A percentile compares a stretch with the other conserved stretches of the same genome.
phyloP scores from a whole-genome alignment of 2,888 invertebrate genomes.

The Rambutsinella grinnellia region DNA sequence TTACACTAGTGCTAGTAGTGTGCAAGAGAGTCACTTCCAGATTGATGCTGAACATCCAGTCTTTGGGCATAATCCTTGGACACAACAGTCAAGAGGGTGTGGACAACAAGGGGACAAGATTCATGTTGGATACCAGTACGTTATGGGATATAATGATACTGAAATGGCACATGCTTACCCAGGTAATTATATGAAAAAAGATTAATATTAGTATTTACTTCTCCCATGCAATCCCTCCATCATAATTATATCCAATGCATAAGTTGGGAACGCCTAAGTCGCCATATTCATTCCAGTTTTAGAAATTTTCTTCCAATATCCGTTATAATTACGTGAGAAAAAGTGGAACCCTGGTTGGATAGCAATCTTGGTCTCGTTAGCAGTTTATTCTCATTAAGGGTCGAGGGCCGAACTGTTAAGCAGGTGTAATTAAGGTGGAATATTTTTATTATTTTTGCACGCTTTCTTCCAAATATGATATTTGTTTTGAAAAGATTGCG shows the following conservation, averaged over 20 bases:
- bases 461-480: no score
- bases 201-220: no score
- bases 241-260: no score
- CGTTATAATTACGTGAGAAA: no score
- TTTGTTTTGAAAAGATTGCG: no score
- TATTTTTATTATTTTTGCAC: no score
- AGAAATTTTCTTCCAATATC: no score
- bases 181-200: conserved; percentile 45
- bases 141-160: conserved; percentile 63
- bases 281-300: no score
- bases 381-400: conserved; percentile 34
- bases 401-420: no score
- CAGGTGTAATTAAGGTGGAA: no score
- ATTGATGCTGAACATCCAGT: conserved; percentile 72
- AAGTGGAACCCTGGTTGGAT: no score
- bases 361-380: conserved; percentile 30
- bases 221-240: neutral
- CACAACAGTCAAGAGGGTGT: conserved; percentile 76
- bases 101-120: conserved; percentile 75
- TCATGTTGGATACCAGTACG: conserved; percentile 68
- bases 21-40: conserved; percentile 72
- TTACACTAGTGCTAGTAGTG: conserved; percentile 71
- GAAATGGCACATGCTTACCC: conserved; percentile 49
- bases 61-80: conserved; percentile 73
- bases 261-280: no score